A percentile compares a stretch with the other conserved stretches of the same genome.
These are phyloP conservation scores for Drosophila bocki DNA, from an alignment of 1,140 invertebrate species.

Conservation along the genomic window DNA sequence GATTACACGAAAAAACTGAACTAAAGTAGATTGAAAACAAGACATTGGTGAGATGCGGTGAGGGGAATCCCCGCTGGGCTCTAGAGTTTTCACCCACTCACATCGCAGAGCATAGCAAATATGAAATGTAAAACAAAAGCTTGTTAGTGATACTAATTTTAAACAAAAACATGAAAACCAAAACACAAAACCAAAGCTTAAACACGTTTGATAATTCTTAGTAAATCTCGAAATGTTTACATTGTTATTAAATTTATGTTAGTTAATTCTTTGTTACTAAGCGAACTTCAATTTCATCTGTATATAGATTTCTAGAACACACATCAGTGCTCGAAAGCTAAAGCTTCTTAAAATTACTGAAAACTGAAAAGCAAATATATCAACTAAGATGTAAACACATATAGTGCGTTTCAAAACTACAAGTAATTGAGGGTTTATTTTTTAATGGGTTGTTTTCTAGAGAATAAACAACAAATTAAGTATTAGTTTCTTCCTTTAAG, in stretches of 20 bases:
- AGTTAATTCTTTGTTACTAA: slow-evolving; percentile 23
- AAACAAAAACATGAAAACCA: slow-evolving; percentile 36
- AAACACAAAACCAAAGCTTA: slow-evolving; percentile 22
- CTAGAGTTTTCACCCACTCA: slow-evolving; percentile 20
- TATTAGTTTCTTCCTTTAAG: no score
- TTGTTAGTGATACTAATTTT: slow-evolving; percentile 83
- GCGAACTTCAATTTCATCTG: slow-evolving; percentile 35
- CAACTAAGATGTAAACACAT: slow-evolving; percentile 10
- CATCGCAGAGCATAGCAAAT: slow-evolving; percentile 30
- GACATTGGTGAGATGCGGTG: slow-evolving; percentile 25
- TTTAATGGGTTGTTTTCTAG: not conserved
- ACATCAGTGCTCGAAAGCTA: slow-evolving; percentile 28
- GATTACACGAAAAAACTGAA: slow-evolving; percentile 31
- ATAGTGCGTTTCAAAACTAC: slow-evolving; percentile 27
- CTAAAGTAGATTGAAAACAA: slow-evolving; percentile 39
- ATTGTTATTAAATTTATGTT: slow-evolving; percentile 51
- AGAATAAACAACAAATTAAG: no score
- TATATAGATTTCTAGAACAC: slow-evolving; percentile 35
- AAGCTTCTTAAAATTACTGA: slow-evolving; percentile 27
- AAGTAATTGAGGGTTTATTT: not conserved
- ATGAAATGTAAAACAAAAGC: slow-evolving; percentile 50
- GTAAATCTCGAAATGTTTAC: slow-evolving; percentile 38
- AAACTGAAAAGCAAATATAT: slow-evolving; percentile 29
- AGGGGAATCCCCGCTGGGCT: slow-evolving; percentile 1
- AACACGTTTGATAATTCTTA: slow-evolving; percentile 47